Percentiles rank a stretch among this genome's conserved stretches.
Evolutionary conservation across 2,888 invertebrate genomes (phyloP).

Genomic region (Calliphora vomitoria): DNA sequence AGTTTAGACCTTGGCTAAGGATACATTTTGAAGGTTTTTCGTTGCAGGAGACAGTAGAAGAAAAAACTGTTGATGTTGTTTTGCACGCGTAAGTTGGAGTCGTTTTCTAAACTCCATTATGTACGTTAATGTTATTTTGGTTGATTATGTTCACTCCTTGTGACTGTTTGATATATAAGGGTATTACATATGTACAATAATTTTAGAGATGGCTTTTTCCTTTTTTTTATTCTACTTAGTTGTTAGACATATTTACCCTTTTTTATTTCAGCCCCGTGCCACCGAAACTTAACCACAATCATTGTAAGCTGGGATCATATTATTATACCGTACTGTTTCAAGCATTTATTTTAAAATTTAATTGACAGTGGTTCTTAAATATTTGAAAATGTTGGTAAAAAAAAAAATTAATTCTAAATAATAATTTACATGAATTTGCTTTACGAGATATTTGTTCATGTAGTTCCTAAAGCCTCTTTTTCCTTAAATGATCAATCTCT

Average conservation of each 20-base stretch:
- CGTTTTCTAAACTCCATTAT: background rate
- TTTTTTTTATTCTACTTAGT: conserved; percentile 19
- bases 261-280: conserved; percentile 28
- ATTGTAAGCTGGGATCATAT: conserved; percentile 57
- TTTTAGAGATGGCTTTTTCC: conserved; percentile 4
- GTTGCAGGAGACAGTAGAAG: no score
- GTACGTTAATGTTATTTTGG: conserved; percentile 10
- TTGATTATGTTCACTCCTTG: conserved; percentile 14
- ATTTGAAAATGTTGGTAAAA: background rate
- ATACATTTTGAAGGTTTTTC: conserved; percentile 31
- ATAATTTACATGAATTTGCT: no score
- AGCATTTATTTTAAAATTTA: conserved; percentile 45
- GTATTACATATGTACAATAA: conserved; percentile 38
- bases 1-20: conserved; percentile 9
- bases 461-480: no score
- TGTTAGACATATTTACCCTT: conserved; percentile 47
- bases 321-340: conserved; percentile 20
- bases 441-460: no score
- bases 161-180: conserved; percentile 44
- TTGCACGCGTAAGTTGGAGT: background rate
- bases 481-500: no score
- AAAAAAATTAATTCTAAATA: background rate
- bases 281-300: conserved; percentile 59
- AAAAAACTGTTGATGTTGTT: conserved; percentile 35
- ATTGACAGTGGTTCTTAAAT: conserved; percentile 68